Evolutionary conservation across 2,113 vertebrate species (phyloP), one percentile per base, ranked within the genome.

Genomic region (Megaptera novaeangliae): DNA sequence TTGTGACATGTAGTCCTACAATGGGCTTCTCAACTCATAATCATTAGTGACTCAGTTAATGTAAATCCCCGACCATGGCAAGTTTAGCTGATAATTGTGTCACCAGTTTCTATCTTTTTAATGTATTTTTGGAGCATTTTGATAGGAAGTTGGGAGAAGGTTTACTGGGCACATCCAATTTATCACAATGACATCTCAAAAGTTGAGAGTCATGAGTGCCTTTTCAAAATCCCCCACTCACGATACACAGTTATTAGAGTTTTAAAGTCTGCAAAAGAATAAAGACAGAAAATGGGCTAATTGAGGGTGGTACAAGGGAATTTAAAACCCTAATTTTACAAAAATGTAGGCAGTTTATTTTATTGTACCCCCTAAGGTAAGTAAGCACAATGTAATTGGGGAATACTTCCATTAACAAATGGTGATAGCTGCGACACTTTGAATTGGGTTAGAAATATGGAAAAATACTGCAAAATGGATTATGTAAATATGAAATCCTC

Each of bases 211-310:
- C 31, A 1, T 29, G 74, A 29, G 6, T 34, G 94, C 6, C 29
- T 93, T 96, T 96, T 90, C 55, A 96, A 96, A 95, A 83, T 86
- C 75, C 90, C 64, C 63, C 61, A 90, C 82, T 88, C 57, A 91
- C 77, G 29, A 96, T 63, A 86, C 64, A 55, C 74, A 55, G 71
- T 36, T 39, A 83, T 34, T 87, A 63, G 83, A 90, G 84, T 75
- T 94, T 92, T 72, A 80, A 90, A 96, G 41, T 84, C 74, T 96
- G 41, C 12, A 94, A 94, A 98, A 96, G 96, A 96, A 88, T 90
- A 95, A 81, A 96, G 95, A 77, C 90, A 98, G 97, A 98, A 98
- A 98, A 98, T 97, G 97, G 90, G 97, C 94, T 98, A 98, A 98
- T 94, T 97, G 94, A 98, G 55, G 55, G 55, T 92, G 96, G 87